Percentiles rank a stretch among this genome's conserved stretches.
Evolutionary conservation across 2,113 vertebrate species (phyloP).

Genomic region (Phaethornis superciliosus): DNA sequence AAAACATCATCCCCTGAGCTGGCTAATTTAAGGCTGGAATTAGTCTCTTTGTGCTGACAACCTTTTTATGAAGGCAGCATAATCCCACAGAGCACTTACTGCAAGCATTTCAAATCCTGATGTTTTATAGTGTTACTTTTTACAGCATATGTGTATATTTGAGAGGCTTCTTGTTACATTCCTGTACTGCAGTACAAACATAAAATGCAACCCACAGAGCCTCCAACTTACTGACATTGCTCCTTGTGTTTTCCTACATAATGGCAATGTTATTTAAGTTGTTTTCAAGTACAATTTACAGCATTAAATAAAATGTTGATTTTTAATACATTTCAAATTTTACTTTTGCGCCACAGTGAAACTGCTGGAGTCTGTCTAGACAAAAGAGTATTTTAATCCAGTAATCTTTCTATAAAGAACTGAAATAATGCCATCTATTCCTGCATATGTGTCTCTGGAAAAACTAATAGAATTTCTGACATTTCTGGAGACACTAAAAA

Average conservation of each 20-base stretch:
- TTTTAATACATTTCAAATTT: neutral
- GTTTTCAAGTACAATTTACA: neutral
- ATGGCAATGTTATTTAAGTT: neutral
- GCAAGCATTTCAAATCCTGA: conserved; percentile 25
- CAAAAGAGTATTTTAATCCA: conserved; percentile 17
- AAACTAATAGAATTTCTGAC: conserved; percentile 35
- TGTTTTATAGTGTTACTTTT: conserved; percentile 48
- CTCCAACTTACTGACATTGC: neutral
- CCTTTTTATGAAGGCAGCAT: conserved; percentile 42
- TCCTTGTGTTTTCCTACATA: neutral
- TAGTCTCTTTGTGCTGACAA: conserved; percentile 44
- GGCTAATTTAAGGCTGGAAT: conserved; percentile 50
- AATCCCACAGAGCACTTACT: conserved; percentile 38
- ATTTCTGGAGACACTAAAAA: conserved; percentile 42
- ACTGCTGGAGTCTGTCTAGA: conserved; percentile 24
- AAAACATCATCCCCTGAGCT: conserved; percentile 24
- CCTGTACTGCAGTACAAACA: neutral
- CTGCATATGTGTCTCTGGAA: conserved; percentile 16
- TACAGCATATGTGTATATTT: conserved; percentile 38
- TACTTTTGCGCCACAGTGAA: neutral
- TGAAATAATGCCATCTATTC: conserved; percentile 28
- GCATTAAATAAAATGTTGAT: neutral
- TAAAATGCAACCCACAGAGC: conserved; percentile 49
- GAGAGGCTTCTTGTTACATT: conserved; percentile 28
- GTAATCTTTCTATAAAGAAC: conserved; percentile 25